These are phyloP conservation scores for Drosophila sordidula DNA, from an alignment of 2,888 invertebrate species.

Conservation along the genomic window DNA sequence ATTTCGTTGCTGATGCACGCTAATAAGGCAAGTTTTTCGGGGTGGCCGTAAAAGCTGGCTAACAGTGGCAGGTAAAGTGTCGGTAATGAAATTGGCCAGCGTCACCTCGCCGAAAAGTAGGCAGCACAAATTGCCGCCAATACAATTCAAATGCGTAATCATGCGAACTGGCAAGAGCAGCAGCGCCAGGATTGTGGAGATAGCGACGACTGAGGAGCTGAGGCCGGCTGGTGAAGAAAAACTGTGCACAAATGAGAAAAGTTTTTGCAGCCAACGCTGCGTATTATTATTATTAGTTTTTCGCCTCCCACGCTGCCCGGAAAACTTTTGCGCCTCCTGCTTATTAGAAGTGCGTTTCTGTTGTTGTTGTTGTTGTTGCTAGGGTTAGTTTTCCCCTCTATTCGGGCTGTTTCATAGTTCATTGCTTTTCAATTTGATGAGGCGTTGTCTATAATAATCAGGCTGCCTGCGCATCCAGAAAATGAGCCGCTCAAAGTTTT, in stretches of 20 bases:
- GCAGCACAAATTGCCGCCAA: constrained; percentile 47
- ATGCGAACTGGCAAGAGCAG: constrained; percentile 56
- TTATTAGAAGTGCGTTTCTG: constrained; percentile 46
- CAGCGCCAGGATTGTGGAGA: constrained; percentile 3
- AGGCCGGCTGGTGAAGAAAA: neutral
- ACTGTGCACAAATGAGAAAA: constrained; percentile 75
- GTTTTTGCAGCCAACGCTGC: constrained; percentile 68
- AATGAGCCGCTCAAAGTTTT: constrained; percentile 64
- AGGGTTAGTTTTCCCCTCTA: constrained; percentile 39
- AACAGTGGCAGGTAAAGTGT: constrained; percentile 38
- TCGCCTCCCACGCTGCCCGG: constrained; percentile 31
- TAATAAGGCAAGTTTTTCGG: constrained; percentile 44
- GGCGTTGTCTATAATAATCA: constrained; percentile 83
- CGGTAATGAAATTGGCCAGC: constrained; percentile 56
- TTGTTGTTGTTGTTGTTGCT: constrained; percentile 9
- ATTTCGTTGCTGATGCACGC: constrained; percentile 30
- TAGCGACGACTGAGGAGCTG: constrained; percentile 3
- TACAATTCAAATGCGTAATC: constrained; percentile 78
- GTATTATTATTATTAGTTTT: constrained; percentile 80
- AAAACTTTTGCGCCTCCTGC: constrained; percentile 60
- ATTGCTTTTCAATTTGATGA: constrained; percentile 85
- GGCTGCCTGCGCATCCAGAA: constrained; percentile 59
- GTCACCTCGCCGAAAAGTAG: constrained; percentile 12
- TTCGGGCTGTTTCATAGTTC: constrained; percentile 81
- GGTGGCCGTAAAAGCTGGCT: constrained; percentile 12